Evolutionary conservation across 1,140 invertebrate genomes (phyloP).

Genomic region (Drosophila ambigua): DNA sequence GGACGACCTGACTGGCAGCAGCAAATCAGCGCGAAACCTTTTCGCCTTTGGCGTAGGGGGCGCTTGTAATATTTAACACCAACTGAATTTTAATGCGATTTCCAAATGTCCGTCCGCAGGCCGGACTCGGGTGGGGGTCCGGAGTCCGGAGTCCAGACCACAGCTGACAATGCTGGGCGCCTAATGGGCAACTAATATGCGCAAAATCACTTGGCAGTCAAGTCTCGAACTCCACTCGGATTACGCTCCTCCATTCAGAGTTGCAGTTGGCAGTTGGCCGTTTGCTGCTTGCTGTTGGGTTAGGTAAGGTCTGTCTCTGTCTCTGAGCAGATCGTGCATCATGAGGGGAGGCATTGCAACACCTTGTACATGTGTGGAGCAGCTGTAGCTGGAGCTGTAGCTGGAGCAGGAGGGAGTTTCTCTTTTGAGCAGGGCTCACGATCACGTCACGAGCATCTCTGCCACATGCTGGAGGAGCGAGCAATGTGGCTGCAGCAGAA

Average conservation of each 20-base stretch:
- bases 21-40: conserved; percentile 72
- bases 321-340: conserved; percentile 46
- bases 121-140: neutral
- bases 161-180: conserved; percentile 63
- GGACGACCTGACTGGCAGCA: conserved; percentile 67
- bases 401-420: neutral
- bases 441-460: conserved; percentile 45
- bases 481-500: conserved; percentile 38
- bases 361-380: conserved; percentile 47
- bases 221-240: conserved; percentile 65
- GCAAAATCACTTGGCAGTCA: conserved; percentile 77
- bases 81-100: conserved; percentile 78
- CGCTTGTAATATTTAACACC: conserved; percentile 81
- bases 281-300: conserved; percentile 6
- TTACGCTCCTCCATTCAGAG: conserved; percentile 3
- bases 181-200: conserved; percentile 82
- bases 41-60: conserved; percentile 49
- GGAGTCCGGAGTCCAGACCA: neutral
- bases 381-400: neutral
- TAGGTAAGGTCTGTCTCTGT: conserved; percentile 5
- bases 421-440: conserved; percentile 41
- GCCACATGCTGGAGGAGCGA: neutral
- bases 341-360: conserved; percentile 38
- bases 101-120: conserved; percentile 25
- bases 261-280: neutral